phyloP scores from a whole-genome alignment of 2,888 invertebrate genomes.

The Drosophila phalerata region DNA sequence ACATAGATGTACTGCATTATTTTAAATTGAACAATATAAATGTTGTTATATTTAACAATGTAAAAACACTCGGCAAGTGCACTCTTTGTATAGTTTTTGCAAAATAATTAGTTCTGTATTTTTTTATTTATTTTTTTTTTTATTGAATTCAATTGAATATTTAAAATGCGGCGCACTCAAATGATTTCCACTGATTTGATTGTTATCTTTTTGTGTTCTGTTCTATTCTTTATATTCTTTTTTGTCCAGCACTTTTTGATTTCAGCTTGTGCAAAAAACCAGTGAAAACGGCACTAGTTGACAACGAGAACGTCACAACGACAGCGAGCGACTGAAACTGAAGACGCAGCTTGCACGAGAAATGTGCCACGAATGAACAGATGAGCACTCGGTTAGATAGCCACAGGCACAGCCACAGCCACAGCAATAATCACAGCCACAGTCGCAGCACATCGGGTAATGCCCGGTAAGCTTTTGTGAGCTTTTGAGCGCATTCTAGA shows the following conservation, averaged over 20 bases:
- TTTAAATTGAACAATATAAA: slow-evolving; percentile 35
- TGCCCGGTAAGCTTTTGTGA: slow-evolving; percentile 28
- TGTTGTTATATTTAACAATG: slow-evolving; percentile 10
- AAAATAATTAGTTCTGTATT: too few relatives aligned
- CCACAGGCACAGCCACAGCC: slow-evolving; percentile 11
- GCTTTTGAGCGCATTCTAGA: slow-evolving; percentile 1
- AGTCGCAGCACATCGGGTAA: slow-evolving; percentile 27
- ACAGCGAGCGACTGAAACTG: slow-evolving; percentile 66
- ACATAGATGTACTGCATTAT: slow-evolving; percentile 84
- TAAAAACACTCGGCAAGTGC: slow-evolving; percentile 5
- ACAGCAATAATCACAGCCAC: slow-evolving; percentile 4
- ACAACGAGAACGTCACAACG: slow-evolving; percentile 49
- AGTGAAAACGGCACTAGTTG: slow-evolving; percentile 50
- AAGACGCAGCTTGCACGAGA: slow-evolving; percentile 58
- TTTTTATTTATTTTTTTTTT: slow-evolving; percentile 6
- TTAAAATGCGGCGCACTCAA: slow-evolving; percentile 27
- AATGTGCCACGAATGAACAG: slow-evolving; percentile 66
- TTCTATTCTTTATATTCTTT: slow-evolving; percentile 8
- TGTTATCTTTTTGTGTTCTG: slow-evolving; percentile 27
- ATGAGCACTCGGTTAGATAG: slow-evolving; percentile 33
- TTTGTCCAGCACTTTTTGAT: slow-evolving; percentile 20
- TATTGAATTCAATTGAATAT: slow-evolving; percentile 25
- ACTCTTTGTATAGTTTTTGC: background rate
- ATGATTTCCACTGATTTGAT: slow-evolving; percentile 19
- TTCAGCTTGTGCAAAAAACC: slow-evolving; percentile 41